These are phyloP conservation scores for Zaprionus tsacasi DNA, from an alignment of 1,140 invertebrate genomes.

Conservation along the genomic window DNA sequence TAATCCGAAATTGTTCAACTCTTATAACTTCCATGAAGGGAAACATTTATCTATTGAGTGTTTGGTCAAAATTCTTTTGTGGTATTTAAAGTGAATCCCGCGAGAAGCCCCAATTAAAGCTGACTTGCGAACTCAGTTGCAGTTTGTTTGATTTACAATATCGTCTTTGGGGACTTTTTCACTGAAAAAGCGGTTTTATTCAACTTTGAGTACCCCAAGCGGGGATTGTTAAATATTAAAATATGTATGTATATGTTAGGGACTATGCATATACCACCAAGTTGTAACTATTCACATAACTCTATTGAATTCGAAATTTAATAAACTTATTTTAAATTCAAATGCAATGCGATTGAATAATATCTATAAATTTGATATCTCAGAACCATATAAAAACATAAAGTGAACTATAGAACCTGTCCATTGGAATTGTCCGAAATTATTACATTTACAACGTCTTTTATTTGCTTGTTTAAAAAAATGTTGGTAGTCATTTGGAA, in stretches of 20 bases:
- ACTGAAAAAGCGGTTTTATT: neutral
- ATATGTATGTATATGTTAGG: neutral
- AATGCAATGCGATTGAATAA: neutral
- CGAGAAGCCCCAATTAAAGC: too few species aligned
- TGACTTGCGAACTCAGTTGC: too few species aligned
- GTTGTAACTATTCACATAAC: neutral
- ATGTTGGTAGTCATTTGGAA: too few species aligned
- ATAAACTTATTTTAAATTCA: neutral
- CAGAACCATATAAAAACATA: neutral
- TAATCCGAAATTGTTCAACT: neutral
- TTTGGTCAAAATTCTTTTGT: neutral
- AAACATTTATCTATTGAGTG: neutral
- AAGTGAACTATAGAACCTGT: neutral
- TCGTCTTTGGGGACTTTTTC: neutral
- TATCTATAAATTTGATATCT: neutral
- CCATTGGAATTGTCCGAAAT: neutral
- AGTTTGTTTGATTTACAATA: too few species aligned
- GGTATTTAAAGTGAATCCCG: neutral
- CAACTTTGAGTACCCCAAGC: neutral
- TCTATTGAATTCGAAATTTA: neutral
- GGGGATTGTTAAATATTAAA: neutral
- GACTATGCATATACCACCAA: neutral
- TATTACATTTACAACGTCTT: too few species aligned
- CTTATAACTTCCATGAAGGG: neutral
- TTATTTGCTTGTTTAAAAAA: too few species aligned